phyloP scores from a whole-genome alignment of 2,113 vertebrate species.

The Chrysochloris asiatica region DNA sequence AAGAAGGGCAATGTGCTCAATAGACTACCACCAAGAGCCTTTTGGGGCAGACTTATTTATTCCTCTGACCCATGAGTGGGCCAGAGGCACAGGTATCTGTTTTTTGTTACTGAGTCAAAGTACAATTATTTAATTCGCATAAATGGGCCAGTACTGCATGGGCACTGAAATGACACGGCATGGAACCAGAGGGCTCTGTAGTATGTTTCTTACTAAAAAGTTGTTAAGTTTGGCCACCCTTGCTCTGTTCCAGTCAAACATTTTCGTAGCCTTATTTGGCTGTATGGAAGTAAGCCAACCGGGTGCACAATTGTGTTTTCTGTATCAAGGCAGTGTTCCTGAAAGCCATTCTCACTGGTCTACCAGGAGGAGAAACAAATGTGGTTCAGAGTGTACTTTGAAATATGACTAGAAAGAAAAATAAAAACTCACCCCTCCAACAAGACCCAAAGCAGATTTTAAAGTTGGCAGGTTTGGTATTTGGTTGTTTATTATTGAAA shows the following conservation, averaged over 20 bases:
- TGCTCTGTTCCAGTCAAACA: conserved; percentile 74
- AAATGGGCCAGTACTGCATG: background rate
- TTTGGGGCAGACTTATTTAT: conserved; percentile 71
- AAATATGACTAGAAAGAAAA: conserved; percentile 59
- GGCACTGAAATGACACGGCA: conserved; percentile 52
- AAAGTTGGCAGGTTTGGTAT: background rate
- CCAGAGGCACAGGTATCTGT: conserved; percentile 61
- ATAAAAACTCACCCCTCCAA: conserved; percentile 28
- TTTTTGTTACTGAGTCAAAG: conserved; percentile 51
- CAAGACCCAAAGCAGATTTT: conserved; percentile 34
- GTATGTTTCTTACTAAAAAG: conserved; percentile 77
- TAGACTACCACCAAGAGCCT: conserved; percentile 57
- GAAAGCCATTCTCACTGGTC: conserved; percentile 42
- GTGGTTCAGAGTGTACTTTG: conserved; percentile 46
- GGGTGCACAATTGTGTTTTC: conserved; percentile 76
- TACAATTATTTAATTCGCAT: conserved; percentile 47
- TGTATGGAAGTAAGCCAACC: conserved; percentile 85
- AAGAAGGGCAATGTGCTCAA: conserved; percentile 66
- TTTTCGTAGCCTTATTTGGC: conserved; percentile 95
- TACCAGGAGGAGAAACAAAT: conserved; percentile 56
- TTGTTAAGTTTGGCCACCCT: conserved; percentile 82
- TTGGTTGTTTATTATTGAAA: conserved; percentile 44
- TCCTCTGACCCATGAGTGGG: conserved; percentile 42
- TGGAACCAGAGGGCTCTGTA: conserved; percentile 80
- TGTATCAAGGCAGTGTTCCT: conserved; percentile 53